Conservation (phyloP, 1,140 invertebrate genomes). For the Coelopa frigida region DNA sequence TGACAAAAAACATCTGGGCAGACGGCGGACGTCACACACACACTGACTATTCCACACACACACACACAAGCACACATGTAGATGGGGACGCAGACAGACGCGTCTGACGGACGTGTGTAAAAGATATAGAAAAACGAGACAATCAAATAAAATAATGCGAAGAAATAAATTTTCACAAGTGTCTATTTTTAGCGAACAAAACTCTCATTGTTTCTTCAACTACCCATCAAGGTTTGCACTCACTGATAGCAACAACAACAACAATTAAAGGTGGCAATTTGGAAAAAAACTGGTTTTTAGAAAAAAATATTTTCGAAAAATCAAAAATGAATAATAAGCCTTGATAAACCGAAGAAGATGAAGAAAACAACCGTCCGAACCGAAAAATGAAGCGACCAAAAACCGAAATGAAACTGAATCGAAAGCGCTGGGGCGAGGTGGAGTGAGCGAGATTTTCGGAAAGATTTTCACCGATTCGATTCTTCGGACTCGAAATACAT, state of each 20-base stretch:
- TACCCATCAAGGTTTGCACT: not conserved
- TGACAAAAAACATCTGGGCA: conserved; percentile 6
- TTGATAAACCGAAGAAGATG: conserved; percentile 2
- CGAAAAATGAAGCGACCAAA: conserved; percentile 2
- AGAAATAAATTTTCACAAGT: not conserved
- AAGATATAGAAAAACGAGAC: not conserved
- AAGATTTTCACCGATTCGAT: too few species aligned
- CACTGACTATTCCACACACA: not conserved
- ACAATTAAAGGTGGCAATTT: too few species aligned
- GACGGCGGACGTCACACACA: not conserved
- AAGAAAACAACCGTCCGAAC: conserved; percentile 8
- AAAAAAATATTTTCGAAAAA: conserved; percentile 1
- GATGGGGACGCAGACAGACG: not conserved
- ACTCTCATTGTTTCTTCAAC: conserved; percentile 7
- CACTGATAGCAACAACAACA: too few species aligned
- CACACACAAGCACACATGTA: not conserved
- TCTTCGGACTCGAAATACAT: too few species aligned
- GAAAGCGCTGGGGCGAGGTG: too few species aligned
- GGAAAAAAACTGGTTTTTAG: conserved; percentile 6
- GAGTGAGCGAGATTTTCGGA: too few species aligned
- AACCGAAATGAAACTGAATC: conserved; percentile 9
- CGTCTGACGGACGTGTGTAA: not conserved
- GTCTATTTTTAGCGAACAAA: conserved; percentile 5
- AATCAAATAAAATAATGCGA: not conserved
- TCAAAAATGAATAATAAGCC: not conserved